Evolutionary conservation across 2,888 invertebrate species (phyloP).

Genomic region (Amphipyra tragopoginis): DNA sequence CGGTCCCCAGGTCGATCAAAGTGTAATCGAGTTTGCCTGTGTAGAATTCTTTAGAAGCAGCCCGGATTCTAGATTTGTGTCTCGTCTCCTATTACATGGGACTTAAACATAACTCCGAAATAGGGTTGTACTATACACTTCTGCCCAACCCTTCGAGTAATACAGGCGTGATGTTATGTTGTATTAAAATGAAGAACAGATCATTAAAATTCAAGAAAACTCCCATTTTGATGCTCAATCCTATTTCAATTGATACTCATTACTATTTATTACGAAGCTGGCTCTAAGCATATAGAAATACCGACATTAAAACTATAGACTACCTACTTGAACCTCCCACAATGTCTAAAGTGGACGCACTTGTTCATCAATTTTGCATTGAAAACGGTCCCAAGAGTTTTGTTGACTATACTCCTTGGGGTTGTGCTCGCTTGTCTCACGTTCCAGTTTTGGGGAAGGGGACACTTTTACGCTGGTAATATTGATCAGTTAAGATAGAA

Average conservation of each 20-base stretch:
- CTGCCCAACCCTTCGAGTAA: too few relatives aligned
- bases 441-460: neutral
- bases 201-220: neutral
- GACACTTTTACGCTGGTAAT: conserved; percentile 2
- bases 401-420: neutral
- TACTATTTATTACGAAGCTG: neutral
- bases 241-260: neutral
- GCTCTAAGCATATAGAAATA: neutral
- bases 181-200: too few relatives aligned
- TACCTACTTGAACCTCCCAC: neutral
- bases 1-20: too few relatives aligned
- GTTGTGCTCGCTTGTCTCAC: neutral
- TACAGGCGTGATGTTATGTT: too few relatives aligned
- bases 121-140: too few relatives aligned
- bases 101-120: too few relatives aligned
- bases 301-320: neutral
- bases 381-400: neutral
- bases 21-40: too few relatives aligned
- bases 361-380: neutral
- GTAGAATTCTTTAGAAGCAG: too few relatives aligned
- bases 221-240: neutral
- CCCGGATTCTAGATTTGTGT: too few relatives aligned
- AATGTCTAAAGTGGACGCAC: neutral
- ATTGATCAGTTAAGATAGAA: neutral
- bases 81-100: too few relatives aligned